These are phyloP conservation scores for Megalurothrips usitatus DNA, from an alignment of 2,888 invertebrate genomes.

Conservation along the genomic window DNA sequence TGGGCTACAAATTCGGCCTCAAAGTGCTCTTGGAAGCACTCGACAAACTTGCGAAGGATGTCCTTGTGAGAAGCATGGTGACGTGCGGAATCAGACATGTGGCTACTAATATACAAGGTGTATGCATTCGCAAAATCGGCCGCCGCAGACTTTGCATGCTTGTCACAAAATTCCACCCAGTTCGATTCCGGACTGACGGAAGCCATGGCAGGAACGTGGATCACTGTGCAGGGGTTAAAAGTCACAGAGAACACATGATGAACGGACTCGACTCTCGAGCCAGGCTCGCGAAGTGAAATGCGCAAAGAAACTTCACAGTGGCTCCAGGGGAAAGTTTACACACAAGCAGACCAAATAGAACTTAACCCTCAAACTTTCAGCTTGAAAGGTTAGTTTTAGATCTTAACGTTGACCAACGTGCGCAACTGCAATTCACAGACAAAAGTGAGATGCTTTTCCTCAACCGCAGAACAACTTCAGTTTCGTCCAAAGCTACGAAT, in stretches of 20 bases:
- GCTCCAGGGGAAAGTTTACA: background rate
- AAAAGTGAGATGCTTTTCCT: too few relatives aligned
- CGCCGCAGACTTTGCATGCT: constrained; percentile 78
- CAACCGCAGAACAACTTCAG: too few relatives aligned
- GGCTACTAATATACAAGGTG: constrained; percentile 68
- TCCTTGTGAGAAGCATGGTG: constrained; percentile 69
- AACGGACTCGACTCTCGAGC: too few relatives aligned
- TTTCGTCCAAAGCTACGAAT: too few relatives aligned
- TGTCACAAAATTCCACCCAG: constrained; percentile 82
- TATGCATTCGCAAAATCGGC: constrained; percentile 86
- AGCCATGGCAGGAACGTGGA: background rate
- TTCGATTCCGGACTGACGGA: constrained; percentile 35
- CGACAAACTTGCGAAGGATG: constrained; percentile 75
- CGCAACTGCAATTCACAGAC: background rate
- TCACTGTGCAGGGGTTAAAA: background rate
- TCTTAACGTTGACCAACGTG: background rate
- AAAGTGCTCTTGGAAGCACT: constrained; percentile 79
- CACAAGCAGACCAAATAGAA: constrained; percentile 11
- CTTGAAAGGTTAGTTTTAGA: background rate
- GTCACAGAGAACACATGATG: background rate
- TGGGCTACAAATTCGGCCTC: constrained; percentile 65
- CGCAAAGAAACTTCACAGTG: background rate
- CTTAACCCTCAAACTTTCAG: constrained; percentile 10
- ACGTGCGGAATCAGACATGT: constrained; percentile 59
- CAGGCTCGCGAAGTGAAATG: background rate